A percentile compares a stretch with the other conserved stretches of the same genome.
phyloP scores from a whole-genome alignment of 2,113 vertebrate species.

The Osmerus mordax region DNA sequence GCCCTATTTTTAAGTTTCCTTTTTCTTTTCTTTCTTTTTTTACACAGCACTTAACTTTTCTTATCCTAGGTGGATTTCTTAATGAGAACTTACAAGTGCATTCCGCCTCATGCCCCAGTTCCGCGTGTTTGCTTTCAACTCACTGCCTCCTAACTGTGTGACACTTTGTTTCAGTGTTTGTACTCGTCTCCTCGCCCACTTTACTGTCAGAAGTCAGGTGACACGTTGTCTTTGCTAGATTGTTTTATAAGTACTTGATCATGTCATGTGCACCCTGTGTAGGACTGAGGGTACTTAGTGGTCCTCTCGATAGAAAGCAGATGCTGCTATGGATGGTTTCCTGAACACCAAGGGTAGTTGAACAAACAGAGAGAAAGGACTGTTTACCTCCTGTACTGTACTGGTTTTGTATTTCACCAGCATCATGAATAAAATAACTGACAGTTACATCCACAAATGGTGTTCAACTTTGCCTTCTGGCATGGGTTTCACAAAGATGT shows the following conservation, averaged over 20 bases:
- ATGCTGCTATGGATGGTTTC: slow-evolving; percentile 17
- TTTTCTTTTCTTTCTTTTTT: neutral
- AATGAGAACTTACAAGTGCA: too few relatives aligned
- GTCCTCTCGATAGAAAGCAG: slow-evolving; percentile 12
- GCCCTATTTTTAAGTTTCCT: slow-evolving; percentile 1
- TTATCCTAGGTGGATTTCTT: slow-evolving; percentile 1
- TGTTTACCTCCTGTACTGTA: slow-evolving; percentile 20
- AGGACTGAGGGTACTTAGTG: neutral
- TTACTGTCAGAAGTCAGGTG: too few relatives aligned
- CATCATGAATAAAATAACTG: slow-evolving; percentile 36
- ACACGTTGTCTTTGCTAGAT: too few relatives aligned
- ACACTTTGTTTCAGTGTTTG: neutral
- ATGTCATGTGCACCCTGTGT: too few relatives aligned
- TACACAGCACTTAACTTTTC: too few relatives aligned
- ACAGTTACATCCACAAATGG: neutral
- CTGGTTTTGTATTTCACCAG: slow-evolving; percentile 49
- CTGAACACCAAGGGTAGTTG: slow-evolving; percentile 12
- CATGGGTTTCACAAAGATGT: too few relatives aligned
- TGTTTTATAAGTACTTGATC: too few relatives aligned
- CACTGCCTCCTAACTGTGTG: too few relatives aligned
- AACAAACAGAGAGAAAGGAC: slow-evolving; percentile 6
- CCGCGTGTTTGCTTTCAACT: too few relatives aligned
- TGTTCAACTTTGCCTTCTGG: neutral
- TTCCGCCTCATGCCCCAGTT: too few relatives aligned
- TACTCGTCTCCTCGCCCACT: neutral